A percentile compares a stretch with the other conserved stretches of the same genome.
These are phyloP conservation scores for Pteropus alecto DNA, from an alignment of 2,113 vertebrate genomes.

Conservation along the genomic window DNA sequence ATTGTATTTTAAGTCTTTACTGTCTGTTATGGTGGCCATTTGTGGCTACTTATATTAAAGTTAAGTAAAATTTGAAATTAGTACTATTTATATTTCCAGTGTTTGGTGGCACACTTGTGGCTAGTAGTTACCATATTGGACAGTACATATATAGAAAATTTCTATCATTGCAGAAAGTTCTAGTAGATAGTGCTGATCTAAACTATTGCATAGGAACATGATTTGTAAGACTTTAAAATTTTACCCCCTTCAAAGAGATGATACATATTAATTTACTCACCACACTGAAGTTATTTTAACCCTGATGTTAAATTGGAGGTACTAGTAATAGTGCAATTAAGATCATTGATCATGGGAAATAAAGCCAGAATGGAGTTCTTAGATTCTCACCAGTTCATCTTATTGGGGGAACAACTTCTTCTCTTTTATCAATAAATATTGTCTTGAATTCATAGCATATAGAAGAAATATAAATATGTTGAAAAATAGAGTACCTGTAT, in stretches of 20 bases:
- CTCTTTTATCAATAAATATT: conserved; percentile 11
- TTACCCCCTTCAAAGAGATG: not conserved
- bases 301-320: conserved; percentile 25
- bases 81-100: not conserved
- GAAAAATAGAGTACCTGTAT: not conserved
- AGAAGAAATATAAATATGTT: not conserved
- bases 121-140: not conserved
- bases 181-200: not conserved
- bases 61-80: not conserved
- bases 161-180: not conserved
- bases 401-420: conserved; percentile 1
- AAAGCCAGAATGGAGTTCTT: not conserved
- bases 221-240: conserved; percentile 41
- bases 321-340: conserved; percentile 7
- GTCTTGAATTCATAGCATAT: not conserved
- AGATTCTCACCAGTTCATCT: conserved; percentile 28
- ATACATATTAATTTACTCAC: conserved; percentile 46
- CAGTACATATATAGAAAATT: not conserved
- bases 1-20: not conserved
- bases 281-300: conserved; percentile 26
- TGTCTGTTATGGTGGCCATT: not conserved
- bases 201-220: not conserved
- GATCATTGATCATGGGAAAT: conserved; percentile 46
- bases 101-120: not conserved
- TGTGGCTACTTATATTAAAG: conserved; percentile 22